Conservation (phyloP, 2,797 vertebrate genomes). For the Coregonus suidteri region DNA sequence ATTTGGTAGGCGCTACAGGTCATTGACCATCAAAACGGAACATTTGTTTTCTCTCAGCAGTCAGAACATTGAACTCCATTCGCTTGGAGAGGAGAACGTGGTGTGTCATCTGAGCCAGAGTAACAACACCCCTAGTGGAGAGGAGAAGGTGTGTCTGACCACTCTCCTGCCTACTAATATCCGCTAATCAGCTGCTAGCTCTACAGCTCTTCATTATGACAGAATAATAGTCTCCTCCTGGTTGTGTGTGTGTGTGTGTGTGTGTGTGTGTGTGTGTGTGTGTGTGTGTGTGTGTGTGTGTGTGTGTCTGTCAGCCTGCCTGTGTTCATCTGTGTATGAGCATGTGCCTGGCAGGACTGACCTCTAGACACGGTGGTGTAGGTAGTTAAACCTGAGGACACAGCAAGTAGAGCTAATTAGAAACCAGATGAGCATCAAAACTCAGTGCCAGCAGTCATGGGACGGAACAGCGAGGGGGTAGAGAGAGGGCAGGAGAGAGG, state of each 20-base stretch:
- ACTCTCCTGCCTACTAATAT: neutral
- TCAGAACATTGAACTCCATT: no score
- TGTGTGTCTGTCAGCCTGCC: neutral
- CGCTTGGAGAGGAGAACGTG: no score
- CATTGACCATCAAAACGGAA: no score
- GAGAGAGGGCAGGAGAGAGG: neutral
- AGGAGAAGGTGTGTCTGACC: neutral
- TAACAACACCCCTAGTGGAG: neutral
- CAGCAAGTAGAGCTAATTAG: slow-evolving; percentile 49
- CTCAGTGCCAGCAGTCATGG: slow-evolving; percentile 21
- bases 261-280: no score
- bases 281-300: no score
- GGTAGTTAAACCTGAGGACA: slow-evolving; percentile 35
- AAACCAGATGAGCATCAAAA: slow-evolving; percentile 32
- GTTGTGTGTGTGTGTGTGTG: no score
- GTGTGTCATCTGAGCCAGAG: neutral
- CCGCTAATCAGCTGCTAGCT: neutral
- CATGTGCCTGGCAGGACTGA: slow-evolving; percentile 6
- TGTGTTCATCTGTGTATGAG: slow-evolving; percentile 12
- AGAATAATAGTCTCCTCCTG: neutral
- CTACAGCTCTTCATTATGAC: neutral
- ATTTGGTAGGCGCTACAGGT: no score
- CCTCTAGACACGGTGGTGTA: slow-evolving; percentile 19
- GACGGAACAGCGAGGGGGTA: slow-evolving; percentile 9
- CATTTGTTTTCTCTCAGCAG: no score